A percentile compares a stretch with the other conserved stretches of the same genome.
phyloP scores from a whole-genome alignment of 2,797 vertebrate species.

The Liparis tanakae region DNA sequence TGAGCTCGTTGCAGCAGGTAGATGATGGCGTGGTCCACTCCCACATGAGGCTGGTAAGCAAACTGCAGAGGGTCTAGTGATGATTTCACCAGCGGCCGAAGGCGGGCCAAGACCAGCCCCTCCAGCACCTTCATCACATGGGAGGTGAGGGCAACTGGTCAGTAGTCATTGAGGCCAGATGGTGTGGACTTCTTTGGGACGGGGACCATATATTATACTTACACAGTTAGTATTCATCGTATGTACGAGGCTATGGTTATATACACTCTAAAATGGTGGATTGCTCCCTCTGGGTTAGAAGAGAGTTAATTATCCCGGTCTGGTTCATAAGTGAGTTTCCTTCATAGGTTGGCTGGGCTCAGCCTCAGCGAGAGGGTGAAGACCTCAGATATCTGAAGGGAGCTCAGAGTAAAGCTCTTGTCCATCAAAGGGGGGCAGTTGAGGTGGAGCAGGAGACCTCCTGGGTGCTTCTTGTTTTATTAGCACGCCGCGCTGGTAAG shows the following conservation, averaged over 20 bases:
- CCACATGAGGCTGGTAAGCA: too few species aligned
- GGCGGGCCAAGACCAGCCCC: too few species aligned
- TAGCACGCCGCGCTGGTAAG: background rate
- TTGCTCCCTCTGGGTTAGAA: background rate
- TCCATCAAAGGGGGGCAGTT: background rate
- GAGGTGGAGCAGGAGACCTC: background rate
- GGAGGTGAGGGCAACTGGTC: too few species aligned
- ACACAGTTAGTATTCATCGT: too few species aligned
- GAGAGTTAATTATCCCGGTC: background rate
- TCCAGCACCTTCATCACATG: too few species aligned
- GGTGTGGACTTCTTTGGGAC: too few species aligned
- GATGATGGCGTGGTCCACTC: too few species aligned
- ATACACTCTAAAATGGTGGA: background rate
- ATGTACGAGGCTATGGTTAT: background rate
- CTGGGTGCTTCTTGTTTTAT: background rate
- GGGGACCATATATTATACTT: too few species aligned
- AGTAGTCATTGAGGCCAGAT: too few species aligned
- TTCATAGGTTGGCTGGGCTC: background rate
- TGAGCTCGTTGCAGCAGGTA: too few species aligned
- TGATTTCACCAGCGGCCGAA: too few species aligned
- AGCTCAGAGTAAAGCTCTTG: background rate
- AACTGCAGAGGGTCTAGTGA: too few species aligned
- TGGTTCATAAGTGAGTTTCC: conserved; percentile 1
- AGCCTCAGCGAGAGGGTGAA: background rate
- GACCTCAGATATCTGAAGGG: background rate